A percentile compares a stretch with the other conserved stretches of the same genome.
Evolutionary conservation across 1,140 invertebrate species (phyloP).

Genomic region (Chlorops oryzae): DNA sequence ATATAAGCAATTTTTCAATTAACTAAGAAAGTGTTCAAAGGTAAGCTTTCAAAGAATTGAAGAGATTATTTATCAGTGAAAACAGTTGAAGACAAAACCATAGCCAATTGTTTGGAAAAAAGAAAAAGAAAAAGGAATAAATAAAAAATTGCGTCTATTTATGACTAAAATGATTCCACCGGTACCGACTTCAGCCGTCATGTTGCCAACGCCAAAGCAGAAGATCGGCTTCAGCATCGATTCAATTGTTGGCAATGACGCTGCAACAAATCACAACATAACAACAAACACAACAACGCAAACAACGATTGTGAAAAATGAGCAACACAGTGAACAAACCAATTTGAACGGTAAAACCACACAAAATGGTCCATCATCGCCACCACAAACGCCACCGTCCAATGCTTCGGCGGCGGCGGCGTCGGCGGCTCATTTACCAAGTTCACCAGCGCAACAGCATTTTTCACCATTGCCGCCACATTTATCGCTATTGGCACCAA

Average conservation of each 20-base stretch:
- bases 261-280: slow-evolving; percentile 6
- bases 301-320: background rate
- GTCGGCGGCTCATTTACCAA: slow-evolving; percentile 15
- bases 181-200: slow-evolving; percentile 50
- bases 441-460: slow-evolving; percentile 17
- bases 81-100: too few species aligned
- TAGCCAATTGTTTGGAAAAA: too few species aligned
- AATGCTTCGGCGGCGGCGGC: slow-evolving; percentile 14
- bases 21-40: too few species aligned
- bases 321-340: slow-evolving; percentile 4
- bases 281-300: slow-evolving; percentile 13
- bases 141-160: slow-evolving; percentile 38
- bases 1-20: background rate
- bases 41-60: too few species aligned
- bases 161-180: slow-evolving; percentile 50
- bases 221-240: slow-evolving; percentile 94
- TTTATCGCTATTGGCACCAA: slow-evolving; percentile 10
- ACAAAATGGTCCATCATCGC: slow-evolving; percentile 32
- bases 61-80: too few species aligned
- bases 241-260: slow-evolving; percentile 75
- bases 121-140: too few species aligned
- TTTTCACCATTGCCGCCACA: slow-evolving; percentile 15
- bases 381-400: slow-evolving; percentile 40
- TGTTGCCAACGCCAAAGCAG: slow-evolving; percentile 86
- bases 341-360: slow-evolving; percentile 20